phyloP scores from a whole-genome alignment of 2,888 invertebrate species.

The Agriopis marginaria region DNA sequence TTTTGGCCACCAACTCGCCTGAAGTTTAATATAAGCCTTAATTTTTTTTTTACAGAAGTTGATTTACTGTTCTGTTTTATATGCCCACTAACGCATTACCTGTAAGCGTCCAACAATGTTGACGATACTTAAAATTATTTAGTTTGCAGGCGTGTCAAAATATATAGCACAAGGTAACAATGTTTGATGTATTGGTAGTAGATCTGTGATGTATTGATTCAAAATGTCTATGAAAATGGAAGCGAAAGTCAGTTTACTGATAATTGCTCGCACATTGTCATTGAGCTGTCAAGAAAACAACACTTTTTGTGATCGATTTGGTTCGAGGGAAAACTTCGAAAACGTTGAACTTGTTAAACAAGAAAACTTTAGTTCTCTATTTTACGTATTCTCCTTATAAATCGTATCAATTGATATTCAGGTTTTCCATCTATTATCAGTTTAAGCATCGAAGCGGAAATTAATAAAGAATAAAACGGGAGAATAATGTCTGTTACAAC shows the following conservation, averaged over 20 bases:
- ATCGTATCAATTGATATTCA: background rate
- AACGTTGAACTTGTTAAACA: too few species aligned
- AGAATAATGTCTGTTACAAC: constrained; percentile 49
- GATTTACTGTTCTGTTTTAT: constrained; percentile 17
- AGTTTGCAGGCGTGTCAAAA: constrained; percentile 55
- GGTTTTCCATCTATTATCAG: background rate
- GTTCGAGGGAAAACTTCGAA: too few species aligned
- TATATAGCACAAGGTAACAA: constrained; percentile 50
- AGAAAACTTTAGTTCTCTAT: too few species aligned
- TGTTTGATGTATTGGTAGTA: constrained; percentile 41
- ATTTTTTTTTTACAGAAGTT: constrained; percentile 1
- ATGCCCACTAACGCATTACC: constrained; percentile 55
- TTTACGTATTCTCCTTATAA: background rate
- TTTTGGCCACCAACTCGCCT: too few species aligned
- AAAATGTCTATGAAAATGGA: constrained; percentile 27
- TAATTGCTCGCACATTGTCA: background rate
- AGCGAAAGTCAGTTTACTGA: background rate
- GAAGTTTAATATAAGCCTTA: too few species aligned
- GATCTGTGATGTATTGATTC: constrained; percentile 36
- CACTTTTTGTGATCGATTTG: too few species aligned
- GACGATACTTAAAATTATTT: constrained; percentile 64
- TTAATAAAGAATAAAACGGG: constrained; percentile 33
- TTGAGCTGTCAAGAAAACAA: background rate
- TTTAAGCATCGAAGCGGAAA: constrained; percentile 17
- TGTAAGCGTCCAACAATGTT: constrained; percentile 54